Conservation (phyloP, 2,797 vertebrate species). For the Rhinatrema bivittatum region DNA sequence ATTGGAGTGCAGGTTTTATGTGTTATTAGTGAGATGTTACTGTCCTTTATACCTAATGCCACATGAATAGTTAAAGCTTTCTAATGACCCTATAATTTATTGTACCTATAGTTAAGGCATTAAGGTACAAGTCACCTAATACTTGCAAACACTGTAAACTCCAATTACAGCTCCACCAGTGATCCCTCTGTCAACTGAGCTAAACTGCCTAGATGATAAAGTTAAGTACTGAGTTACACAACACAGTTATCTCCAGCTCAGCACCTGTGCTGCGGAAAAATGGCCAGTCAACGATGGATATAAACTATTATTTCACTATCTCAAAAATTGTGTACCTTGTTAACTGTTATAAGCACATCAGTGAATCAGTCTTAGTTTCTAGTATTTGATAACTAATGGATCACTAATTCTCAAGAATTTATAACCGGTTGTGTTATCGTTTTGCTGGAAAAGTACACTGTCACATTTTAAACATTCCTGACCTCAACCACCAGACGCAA, state of each 20-base stretch:
- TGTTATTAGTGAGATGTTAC: constrained; percentile 28
- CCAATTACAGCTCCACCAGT: constrained; percentile 30
- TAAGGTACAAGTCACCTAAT: constrained; percentile 37
- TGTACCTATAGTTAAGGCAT: constrained; percentile 29
- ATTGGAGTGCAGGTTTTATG: constrained; percentile 39
- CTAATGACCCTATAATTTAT: constrained; percentile 26
- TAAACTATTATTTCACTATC: constrained; percentile 20
- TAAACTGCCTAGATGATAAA: constrained; percentile 28
- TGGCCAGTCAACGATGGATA: constrained; percentile 15
- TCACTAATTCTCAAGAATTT: constrained; percentile 4
- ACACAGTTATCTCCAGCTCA: constrained; percentile 11
- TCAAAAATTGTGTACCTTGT: no score
- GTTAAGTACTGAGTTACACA: constrained; percentile 13
- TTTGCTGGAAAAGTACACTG: no score
- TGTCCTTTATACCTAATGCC: constrained; percentile 25
- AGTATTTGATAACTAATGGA: constrained; percentile 6
- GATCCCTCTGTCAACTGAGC: constrained; percentile 37
- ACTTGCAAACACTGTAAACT: constrained; percentile 39
- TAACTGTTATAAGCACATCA: no score
- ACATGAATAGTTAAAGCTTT: constrained; percentile 23
- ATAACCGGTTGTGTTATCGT: no score
- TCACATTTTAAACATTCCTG: no score
- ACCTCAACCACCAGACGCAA: no score
- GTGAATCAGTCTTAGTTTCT: no score
- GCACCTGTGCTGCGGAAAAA: constrained; percentile 35